Evolutionary conservation across 2,797 vertebrate species (phyloP).

Genomic region (Alauda arvensis): DNA sequence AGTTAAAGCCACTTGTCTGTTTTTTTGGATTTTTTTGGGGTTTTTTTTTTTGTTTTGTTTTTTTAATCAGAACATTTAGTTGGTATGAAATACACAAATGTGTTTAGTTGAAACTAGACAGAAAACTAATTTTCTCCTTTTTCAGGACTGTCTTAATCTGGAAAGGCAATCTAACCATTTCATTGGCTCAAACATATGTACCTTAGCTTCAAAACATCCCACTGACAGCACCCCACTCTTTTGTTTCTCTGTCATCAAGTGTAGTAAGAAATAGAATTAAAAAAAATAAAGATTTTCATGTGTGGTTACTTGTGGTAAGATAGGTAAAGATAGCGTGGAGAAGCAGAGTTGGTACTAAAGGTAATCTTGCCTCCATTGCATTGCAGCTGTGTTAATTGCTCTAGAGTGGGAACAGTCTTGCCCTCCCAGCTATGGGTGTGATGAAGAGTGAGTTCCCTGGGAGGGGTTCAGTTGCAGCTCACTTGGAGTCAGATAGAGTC

Average conservation of each 20-base stretch:
- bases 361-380: too few species aligned
- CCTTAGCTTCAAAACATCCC: background rate
- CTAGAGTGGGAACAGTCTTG: too few species aligned
- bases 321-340: too few species aligned
- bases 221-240: background rate
- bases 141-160: background rate
- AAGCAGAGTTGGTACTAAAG: too few species aligned
- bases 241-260: background rate
- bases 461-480: too few species aligned
- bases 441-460: too few species aligned
- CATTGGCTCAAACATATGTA: background rate
- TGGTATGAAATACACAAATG: background rate
- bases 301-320: background rate
- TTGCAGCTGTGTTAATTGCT: too few species aligned
- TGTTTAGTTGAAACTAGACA: background rate
- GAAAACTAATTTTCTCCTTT: background rate
- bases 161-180: background rate
- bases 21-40: background rate
- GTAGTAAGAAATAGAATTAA: background rate
- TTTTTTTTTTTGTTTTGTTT: background rate
- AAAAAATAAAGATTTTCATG: background rate
- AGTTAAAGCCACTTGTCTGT: constrained; percentile 23
- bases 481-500: too few species aligned
- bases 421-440: too few species aligned
- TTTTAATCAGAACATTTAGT: background rate